phyloP scores from a whole-genome alignment of 2,888 invertebrate genomes.

The Cynaeus angustus region DNA sequence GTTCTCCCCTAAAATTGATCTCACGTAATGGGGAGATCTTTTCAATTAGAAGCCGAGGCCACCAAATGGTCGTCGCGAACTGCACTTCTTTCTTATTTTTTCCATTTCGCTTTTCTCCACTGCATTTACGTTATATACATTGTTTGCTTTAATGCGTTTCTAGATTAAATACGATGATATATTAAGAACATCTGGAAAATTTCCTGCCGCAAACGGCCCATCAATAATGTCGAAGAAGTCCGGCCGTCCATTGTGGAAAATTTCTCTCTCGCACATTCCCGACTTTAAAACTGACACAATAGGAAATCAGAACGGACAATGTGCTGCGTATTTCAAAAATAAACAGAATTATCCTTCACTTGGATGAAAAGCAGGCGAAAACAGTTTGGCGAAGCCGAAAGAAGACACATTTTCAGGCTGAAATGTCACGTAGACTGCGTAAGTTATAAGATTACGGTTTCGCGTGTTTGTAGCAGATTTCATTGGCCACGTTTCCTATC shows the following conservation, averaged over 20 bases:
- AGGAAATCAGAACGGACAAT: conserved; percentile 59
- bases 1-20: conserved; percentile 53
- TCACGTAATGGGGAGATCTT: conserved; percentile 58
- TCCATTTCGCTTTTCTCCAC: conserved; percentile 47
- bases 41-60: conserved; percentile 58
- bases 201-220: conserved; percentile 40
- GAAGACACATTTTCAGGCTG: conserved; percentile 54
- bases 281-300: conserved; percentile 59
- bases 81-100: conserved; percentile 55
- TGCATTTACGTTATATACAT: conserved; percentile 52
- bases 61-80: conserved; percentile 60
- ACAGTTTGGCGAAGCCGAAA: conserved; percentile 45
- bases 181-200: conserved; percentile 50
- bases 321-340: conserved; percentile 55
- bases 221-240: conserved; percentile 46
- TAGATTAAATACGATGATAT: conserved; percentile 56
- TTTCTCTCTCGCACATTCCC: conserved; percentile 1
- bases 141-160: conserved; percentile 55
- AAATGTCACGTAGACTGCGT: conserved; percentile 58
- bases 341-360: conserved; percentile 55
- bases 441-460: conserved; percentile 61
- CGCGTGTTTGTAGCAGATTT: conserved; percentile 61
- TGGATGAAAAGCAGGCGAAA: conserved; percentile 45
- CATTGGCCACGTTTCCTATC: conserved; percentile 62
- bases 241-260: conserved; percentile 30